phyloP scores from a whole-genome alignment of 2,888 invertebrate genomes.

The Latrodectus elegans region DNA sequence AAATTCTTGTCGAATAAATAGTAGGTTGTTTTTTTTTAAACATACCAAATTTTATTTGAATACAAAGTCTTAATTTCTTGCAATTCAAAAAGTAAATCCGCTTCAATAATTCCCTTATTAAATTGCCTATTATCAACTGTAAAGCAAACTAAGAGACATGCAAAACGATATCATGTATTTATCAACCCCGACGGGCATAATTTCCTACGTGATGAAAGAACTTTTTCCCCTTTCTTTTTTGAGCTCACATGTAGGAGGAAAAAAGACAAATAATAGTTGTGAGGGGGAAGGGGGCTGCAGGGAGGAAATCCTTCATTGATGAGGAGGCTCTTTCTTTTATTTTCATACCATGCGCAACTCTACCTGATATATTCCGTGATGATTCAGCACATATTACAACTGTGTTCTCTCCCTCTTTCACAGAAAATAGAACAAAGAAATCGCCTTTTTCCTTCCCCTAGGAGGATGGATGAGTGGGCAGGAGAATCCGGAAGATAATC shows the following conservation, averaged over 20 bases:
- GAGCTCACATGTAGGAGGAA: slow-evolving; percentile 7
- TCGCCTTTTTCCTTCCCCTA: slow-evolving; percentile 23
- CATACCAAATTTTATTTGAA: no score
- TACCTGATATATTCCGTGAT: slow-evolving; percentile 39
- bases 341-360: slow-evolving; percentile 46
- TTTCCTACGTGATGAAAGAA: slow-evolving; percentile 51
- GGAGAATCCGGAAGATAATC: slow-evolving; percentile 33
- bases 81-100: no score
- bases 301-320: slow-evolving; percentile 25
- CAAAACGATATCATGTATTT: slow-evolving; percentile 2
- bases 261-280: slow-evolving; percentile 21
- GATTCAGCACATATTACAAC: slow-evolving; percentile 59
- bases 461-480: slow-evolving; percentile 14
- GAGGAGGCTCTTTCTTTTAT: slow-evolving; percentile 39
- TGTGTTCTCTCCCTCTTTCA: slow-evolving; percentile 20
- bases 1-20: no score
- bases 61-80: no score
- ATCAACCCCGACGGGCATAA: slow-evolving; percentile 13
- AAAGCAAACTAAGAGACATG: background rate
- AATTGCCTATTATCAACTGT: no score
- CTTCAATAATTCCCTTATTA: no score
- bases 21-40: no score
- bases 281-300: background rate
- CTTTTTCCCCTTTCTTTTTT: slow-evolving; percentile 27
- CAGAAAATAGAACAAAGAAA: slow-evolving; percentile 64